Evolutionary conservation across 2,113 vertebrate genomes (phyloP).

Genomic region (Podarcis muralis): DNA sequence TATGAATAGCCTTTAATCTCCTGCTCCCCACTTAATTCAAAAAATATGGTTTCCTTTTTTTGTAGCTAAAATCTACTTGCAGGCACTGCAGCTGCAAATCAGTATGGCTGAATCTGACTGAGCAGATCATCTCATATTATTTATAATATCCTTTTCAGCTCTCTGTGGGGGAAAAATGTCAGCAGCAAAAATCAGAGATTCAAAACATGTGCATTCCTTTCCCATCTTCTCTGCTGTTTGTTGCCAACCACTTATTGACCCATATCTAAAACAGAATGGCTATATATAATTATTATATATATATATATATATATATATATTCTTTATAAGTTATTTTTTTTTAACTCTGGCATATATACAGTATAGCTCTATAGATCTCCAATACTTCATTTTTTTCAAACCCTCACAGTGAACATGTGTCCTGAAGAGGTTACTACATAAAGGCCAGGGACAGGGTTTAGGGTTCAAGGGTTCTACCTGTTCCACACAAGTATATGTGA

Average conservation of each 20-base stretch:
- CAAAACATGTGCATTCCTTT: slow-evolving; percentile 68
- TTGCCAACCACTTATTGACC: slow-evolving; percentile 75
- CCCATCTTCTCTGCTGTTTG: slow-evolving; percentile 65
- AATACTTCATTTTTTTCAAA: slow-evolving; percentile 79
- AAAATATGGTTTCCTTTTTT: slow-evolving; percentile 59
- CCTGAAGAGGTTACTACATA: slow-evolving; percentile 53
- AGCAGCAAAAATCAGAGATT: slow-evolving; percentile 75
- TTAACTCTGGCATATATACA: slow-evolving; percentile 82
- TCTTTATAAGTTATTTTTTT: slow-evolving; percentile 82
- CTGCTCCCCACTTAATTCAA: slow-evolving; percentile 60
- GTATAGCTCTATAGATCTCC: slow-evolving; percentile 83
- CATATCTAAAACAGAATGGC: slow-evolving; percentile 76
- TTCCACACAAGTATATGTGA: slow-evolving; percentile 62
- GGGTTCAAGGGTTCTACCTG: slow-evolving; percentile 52
- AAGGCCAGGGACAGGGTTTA: slow-evolving; percentile 63
- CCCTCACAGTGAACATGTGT: slow-evolving; percentile 69
- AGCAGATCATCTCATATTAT: slow-evolving; percentile 53
- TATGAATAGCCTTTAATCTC: slow-evolving; percentile 69
- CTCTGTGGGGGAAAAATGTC: slow-evolving; percentile 72
- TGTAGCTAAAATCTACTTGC: slow-evolving; percentile 62
- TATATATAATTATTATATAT: slow-evolving; percentile 79
- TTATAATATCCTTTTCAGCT: slow-evolving; percentile 63
- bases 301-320: slow-evolving; percentile 66
- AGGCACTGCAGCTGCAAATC: slow-evolving; percentile 61
- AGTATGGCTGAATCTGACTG: slow-evolving; percentile 55